Evolutionary conservation across 2,888 invertebrate genomes (phyloP).

Genomic region (Macaria notata): DNA sequence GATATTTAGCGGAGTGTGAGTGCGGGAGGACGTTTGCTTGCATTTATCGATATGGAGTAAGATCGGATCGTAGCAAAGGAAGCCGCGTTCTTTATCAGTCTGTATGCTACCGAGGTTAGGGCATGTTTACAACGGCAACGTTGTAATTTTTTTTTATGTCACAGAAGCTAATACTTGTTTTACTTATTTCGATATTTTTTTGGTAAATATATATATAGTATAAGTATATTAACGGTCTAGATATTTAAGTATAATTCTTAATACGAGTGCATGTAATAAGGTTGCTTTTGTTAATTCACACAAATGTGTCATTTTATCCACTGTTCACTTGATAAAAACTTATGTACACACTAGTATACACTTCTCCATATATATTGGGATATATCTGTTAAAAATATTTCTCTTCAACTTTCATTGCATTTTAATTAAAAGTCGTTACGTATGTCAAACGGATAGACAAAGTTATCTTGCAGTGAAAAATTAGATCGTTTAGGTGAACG

Average conservation of each 20-base stretch:
- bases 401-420: conserved; percentile 28
- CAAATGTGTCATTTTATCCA: too few species aligned
- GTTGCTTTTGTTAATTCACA: too few species aligned
- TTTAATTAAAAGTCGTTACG: conserved; percentile 28
- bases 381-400: conserved; percentile 1
- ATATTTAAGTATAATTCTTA: too few species aligned
- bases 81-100: conserved; percentile 70
- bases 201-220: too few species aligned
- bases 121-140: conserved; percentile 35
- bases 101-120: conserved; percentile 56
- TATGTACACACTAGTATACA: too few species aligned
- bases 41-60: conserved; percentile 35
- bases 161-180: too few species aligned
- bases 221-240: too few species aligned
- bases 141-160: too few species aligned
- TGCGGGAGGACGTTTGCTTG: conserved; percentile 37
- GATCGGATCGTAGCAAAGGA: conserved; percentile 71
- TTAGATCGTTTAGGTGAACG: conserved; percentile 24
- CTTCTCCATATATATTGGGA: too few species aligned
- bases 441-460: conserved; percentile 25
- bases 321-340: too few species aligned
- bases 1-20: conserved; percentile 33
- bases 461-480: conserved; percentile 29
- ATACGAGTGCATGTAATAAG: too few species aligned
- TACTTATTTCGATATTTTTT: too few species aligned